phyloP scores from a whole-genome alignment of 2,888 invertebrate genomes.

The Lysandra coridon region DNA sequence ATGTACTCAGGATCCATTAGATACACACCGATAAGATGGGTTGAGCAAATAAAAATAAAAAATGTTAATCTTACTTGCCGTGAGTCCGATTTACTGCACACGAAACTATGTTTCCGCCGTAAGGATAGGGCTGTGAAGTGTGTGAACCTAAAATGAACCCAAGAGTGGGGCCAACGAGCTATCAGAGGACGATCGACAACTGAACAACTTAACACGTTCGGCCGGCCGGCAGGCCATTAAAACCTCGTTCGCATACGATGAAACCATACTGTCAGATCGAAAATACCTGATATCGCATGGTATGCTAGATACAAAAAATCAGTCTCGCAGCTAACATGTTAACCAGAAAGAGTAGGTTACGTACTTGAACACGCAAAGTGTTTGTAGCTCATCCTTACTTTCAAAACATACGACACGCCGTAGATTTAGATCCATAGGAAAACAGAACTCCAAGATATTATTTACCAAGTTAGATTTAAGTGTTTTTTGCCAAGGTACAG shows the following conservation, averaged over 20 bases:
- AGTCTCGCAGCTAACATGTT: too few species aligned
- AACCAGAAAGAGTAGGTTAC: background rate
- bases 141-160: background rate
- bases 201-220: too few species aligned
- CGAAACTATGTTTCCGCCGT: background rate
- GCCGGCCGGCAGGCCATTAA: too few species aligned
- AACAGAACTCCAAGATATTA: conserved; percentile 2
- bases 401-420: background rate
- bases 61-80: conserved; percentile 18
- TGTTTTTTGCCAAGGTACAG: background rate
- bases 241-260: too few species aligned
- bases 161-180: background rate
- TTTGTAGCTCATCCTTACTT: background rate
- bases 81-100: conserved; percentile 13
- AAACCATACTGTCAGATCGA: too few species aligned
- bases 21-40: conserved; percentile 23
- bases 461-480: conserved; percentile 18
- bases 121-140: background rate
- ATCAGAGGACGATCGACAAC: too few species aligned
- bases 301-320: too few species aligned
- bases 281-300: too few species aligned
- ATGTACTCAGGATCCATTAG: conserved; percentile 20
- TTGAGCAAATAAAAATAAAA: conserved; percentile 28
- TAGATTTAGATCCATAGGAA: conserved; percentile 12
- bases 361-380: background rate